Percentiles rank a stretch among this genome's conserved stretches.
phyloP scores from a whole-genome alignment of 2,113 vertebrate species.

The Eulemur macaco region DNA sequence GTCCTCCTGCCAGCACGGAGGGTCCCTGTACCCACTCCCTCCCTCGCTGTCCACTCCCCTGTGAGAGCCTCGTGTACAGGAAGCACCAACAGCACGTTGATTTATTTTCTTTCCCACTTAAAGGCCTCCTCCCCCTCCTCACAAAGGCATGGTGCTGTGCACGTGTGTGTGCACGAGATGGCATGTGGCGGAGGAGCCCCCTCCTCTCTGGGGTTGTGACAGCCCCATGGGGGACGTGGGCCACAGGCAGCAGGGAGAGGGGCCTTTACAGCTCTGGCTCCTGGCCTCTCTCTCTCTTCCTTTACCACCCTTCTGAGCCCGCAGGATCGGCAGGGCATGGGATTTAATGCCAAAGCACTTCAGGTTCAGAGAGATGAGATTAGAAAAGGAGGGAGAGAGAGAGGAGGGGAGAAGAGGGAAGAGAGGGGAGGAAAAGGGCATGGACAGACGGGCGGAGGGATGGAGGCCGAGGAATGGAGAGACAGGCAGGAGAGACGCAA shows the following conservation, averaged over 20 bases:
- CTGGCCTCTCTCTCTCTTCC: background rate
- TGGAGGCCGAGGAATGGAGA: background rate
- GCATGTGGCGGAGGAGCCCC: background rate
- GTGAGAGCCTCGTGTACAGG: background rate
- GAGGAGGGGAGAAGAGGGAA: background rate
- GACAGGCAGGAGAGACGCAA: background rate
- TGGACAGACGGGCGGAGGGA: too few species aligned
- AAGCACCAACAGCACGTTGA: background rate
- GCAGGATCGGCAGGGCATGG: background rate
- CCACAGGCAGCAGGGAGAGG: background rate
- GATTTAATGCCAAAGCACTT: background rate
- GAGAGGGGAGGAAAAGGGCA: background rate
- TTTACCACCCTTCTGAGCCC: background rate
- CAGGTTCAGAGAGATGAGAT: background rate
- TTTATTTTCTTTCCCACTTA: background rate
- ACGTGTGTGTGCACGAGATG: background rate
- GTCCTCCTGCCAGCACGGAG: accelerated
- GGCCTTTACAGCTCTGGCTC: background rate
- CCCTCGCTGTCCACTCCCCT: background rate
- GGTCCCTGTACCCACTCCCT: background rate
- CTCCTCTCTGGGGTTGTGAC: background rate
- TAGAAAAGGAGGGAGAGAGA: background rate
- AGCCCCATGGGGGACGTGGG: background rate
- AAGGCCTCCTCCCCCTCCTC: background rate
- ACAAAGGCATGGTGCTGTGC: background rate